Evolutionary conservation across 1,140 invertebrate species (phyloP).

Genomic region (Lordiphosa stackelbergi): DNA sequence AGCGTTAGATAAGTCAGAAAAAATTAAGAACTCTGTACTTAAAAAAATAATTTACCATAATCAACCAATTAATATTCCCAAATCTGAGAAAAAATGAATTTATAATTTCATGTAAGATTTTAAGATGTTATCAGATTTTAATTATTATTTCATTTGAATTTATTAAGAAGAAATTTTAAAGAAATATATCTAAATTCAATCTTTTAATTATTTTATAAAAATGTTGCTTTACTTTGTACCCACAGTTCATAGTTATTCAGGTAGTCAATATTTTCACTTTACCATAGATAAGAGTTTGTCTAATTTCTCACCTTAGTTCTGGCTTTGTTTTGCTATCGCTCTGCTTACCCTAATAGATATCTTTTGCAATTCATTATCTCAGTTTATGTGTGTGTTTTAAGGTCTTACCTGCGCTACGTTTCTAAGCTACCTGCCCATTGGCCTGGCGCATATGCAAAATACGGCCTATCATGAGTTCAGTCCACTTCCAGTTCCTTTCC

Average conservation of each 20-base stretch:
- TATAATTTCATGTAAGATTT: too few relatives aligned
- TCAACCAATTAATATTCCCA: too few relatives aligned
- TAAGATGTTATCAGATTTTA: too few relatives aligned
- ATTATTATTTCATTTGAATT: too few relatives aligned
- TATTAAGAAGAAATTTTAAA: too few relatives aligned
- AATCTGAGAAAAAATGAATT: too few relatives aligned
- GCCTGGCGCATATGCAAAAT: constrained; percentile 26
- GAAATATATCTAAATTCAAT: too few relatives aligned
- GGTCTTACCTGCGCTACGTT: constrained; percentile 17
- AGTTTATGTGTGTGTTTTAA: constrained; percentile 34
- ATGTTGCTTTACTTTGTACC: background rate
- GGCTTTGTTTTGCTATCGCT: constrained; percentile 21
- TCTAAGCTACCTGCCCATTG: constrained; percentile 36
- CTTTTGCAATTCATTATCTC: constrained; percentile 63
- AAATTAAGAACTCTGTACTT: too few relatives aligned
- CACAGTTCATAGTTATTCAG: background rate
- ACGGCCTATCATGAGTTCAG: background rate
- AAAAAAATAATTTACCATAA: too few relatives aligned
- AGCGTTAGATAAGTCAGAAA: background rate
- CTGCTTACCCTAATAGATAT: constrained; percentile 30
- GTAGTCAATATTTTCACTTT: background rate
- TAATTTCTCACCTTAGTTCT: constrained; percentile 18
- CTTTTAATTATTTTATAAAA: background rate
- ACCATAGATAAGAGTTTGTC: constrained; percentile 14
- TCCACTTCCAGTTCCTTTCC: constrained; percentile 7